Percentiles rank a stretch among this genome's conserved stretches.
phyloP scores from a whole-genome alignment of 2,797 vertebrate genomes.

The Notolepis coatsorum region DNA sequence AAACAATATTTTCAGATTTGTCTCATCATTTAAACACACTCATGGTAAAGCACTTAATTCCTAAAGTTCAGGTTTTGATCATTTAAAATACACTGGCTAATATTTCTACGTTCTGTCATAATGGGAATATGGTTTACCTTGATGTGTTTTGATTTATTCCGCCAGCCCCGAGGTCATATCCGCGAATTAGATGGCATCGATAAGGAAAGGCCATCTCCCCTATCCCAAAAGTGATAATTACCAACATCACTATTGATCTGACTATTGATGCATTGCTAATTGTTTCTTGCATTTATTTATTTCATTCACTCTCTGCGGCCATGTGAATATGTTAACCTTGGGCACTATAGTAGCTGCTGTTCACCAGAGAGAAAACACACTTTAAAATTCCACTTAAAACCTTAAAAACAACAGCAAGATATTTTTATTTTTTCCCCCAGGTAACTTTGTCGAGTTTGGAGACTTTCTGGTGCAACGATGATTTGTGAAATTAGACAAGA shows the following conservation, averaged over 20 bases:
- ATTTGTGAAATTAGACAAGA: slow-evolving; percentile 49
- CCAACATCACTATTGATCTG: slow-evolving; percentile 82
- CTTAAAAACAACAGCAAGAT: slow-evolving; percentile 49
- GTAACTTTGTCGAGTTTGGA: slow-evolving; percentile 33
- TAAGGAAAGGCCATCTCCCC: slow-evolving; percentile 76
- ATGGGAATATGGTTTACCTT: slow-evolving; percentile 72
- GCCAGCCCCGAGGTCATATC: slow-evolving; percentile 71
- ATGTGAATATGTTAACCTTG: slow-evolving; percentile 78
- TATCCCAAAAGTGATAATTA: slow-evolving; percentile 87
- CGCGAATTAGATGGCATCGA: slow-evolving; percentile 76
- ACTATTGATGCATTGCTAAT: slow-evolving; percentile 84
- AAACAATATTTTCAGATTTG: too few species aligned
- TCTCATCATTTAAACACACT: too few species aligned
- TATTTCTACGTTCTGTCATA: slow-evolving; percentile 70
- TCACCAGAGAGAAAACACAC: slow-evolving; percentile 53
- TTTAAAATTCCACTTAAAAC: slow-evolving; percentile 67
- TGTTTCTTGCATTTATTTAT: slow-evolving; percentile 82
- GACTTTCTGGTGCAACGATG: slow-evolving; percentile 57
- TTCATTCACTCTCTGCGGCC: slow-evolving; percentile 71
- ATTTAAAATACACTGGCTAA: slow-evolving; percentile 53
- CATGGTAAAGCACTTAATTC: too few species aligned
- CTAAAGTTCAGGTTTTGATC: slow-evolving; percentile 59
- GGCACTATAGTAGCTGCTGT: slow-evolving; percentile 56
- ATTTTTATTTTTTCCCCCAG: slow-evolving; percentile 29
- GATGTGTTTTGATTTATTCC: slow-evolving; percentile 81